Percentiles rank a stretch among this genome's conserved stretches.
Conservation (phyloP, 2,797 vertebrate genomes). For the Gobio occitaniae region DNA sequence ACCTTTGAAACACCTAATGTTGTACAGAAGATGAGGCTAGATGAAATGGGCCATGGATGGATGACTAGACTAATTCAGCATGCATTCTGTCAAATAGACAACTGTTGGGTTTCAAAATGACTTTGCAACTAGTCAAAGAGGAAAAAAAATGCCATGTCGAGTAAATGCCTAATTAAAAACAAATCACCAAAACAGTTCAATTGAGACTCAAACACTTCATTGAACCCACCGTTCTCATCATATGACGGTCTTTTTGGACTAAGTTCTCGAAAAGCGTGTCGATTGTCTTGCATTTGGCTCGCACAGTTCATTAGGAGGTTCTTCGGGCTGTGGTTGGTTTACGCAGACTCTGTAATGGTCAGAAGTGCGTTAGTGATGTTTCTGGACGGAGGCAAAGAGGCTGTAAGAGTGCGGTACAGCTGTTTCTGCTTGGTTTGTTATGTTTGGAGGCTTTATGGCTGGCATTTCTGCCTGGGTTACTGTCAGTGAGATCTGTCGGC, state of each 20-base stretch:
- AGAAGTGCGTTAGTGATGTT: slow-evolving; percentile 64
- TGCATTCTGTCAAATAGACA: slow-evolving; percentile 46
- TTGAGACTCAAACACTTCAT: slow-evolving; percentile 42
- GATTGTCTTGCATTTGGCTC: slow-evolving; percentile 48
- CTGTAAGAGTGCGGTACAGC: slow-evolving; percentile 43
- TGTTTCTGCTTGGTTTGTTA: slow-evolving; percentile 56
- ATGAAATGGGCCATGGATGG: slow-evolving; percentile 58
- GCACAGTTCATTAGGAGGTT: slow-evolving; percentile 49
- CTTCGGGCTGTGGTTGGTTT: slow-evolving; percentile 48
- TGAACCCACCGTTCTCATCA: slow-evolving; percentile 20
- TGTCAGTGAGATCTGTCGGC: slow-evolving; percentile 55
- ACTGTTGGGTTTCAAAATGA: slow-evolving; percentile 29
- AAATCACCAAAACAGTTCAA: slow-evolving; percentile 39
- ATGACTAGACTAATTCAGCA: slow-evolving; percentile 52
- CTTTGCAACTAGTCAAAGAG: slow-evolving; percentile 30
- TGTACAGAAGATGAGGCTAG: slow-evolving; percentile 51
- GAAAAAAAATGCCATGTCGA: slow-evolving; percentile 36
- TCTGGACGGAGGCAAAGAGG: slow-evolving; percentile 66
- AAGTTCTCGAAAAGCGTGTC: slow-evolving; percentile 23
- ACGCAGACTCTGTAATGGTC: slow-evolving; percentile 42
- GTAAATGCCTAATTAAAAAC: slow-evolving; percentile 58
- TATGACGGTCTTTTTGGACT: background rate
- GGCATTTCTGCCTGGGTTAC: slow-evolving; percentile 59
- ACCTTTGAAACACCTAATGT: slow-evolving; percentile 45
- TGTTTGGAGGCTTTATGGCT: slow-evolving; percentile 55